phyloP scores from a whole-genome alignment of 2,113 vertebrate species.

The Prunella himalayana region DNA sequence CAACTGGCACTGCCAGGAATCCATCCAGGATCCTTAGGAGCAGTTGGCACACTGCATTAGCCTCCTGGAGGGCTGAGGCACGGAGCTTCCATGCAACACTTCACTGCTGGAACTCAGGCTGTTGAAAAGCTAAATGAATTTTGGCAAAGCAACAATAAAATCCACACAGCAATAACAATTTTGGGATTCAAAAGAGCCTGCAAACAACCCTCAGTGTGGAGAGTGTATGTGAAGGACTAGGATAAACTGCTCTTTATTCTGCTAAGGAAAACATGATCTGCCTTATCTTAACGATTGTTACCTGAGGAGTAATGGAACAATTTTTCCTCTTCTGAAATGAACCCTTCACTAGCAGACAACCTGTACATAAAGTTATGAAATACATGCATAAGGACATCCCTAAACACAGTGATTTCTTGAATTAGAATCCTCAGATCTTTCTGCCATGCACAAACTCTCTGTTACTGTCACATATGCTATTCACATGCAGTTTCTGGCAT shows the following conservation, averaged over 20 bases:
- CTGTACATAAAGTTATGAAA: neutral
- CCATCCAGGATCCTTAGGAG: slow-evolving; percentile 40
- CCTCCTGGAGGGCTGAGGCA: slow-evolving; percentile 50
- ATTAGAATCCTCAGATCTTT: neutral
- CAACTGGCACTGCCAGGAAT: slow-evolving; percentile 45
- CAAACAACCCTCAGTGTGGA: neutral
- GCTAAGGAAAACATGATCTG: neutral
- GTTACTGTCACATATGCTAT: neutral
- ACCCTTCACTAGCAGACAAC: neutral
- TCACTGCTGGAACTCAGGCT: slow-evolving; percentile 52
- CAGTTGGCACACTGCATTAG: slow-evolving; percentile 60
- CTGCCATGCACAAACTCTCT: neutral
- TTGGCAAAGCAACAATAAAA: slow-evolving; percentile 48
- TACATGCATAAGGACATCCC: neutral
- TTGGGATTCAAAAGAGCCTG: neutral
- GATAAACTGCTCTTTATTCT: neutral
- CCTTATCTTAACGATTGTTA: neutral
- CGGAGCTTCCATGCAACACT: slow-evolving; percentile 8
- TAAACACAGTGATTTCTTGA: neutral
- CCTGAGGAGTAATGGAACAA: neutral
- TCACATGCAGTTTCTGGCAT: neutral
- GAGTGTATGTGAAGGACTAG: neutral
- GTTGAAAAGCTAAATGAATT: slow-evolving; percentile 56
- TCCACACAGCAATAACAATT: neutral
- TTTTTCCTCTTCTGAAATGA: neutral